Percentiles rank a stretch among this genome's conserved stretches.
These are phyloP conservation scores for Tribolium castaneum DNA, from an alignment of 1,140 invertebrate species.

Conservation along the genomic window DNA sequence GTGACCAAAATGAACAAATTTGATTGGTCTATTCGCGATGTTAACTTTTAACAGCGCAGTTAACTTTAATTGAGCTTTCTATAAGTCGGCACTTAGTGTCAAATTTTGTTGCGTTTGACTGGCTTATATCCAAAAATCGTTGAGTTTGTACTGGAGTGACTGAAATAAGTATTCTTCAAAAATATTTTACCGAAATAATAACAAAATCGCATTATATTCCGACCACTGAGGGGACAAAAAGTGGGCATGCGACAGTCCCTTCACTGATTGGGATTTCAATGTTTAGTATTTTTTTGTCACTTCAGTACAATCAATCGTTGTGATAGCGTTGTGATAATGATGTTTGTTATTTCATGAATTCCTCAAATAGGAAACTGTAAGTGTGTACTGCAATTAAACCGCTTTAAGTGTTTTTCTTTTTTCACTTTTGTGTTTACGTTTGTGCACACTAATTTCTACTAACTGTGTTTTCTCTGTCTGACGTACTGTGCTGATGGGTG, in stretches of 20 bases:
- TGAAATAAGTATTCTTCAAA: too few relatives aligned
- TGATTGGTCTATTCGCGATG: too few relatives aligned
- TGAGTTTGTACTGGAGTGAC: slow-evolving; percentile 4
- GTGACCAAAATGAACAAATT: too few relatives aligned
- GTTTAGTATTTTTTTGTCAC: background rate
- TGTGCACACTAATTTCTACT: slow-evolving; percentile 46
- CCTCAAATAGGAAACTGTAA: slow-evolving; percentile 77
- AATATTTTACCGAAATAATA: too few relatives aligned
- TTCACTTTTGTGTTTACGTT: slow-evolving; percentile 44
- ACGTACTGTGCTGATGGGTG: background rate
- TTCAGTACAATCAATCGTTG: background rate
- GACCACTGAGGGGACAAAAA: too few relatives aligned
- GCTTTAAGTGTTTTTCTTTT: slow-evolving; percentile 41
- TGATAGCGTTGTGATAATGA: slow-evolving; percentile 19
- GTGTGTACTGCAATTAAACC: slow-evolving; percentile 60
- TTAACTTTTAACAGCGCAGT: too few relatives aligned
- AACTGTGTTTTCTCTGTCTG: slow-evolving; percentile 25
- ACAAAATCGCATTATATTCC: too few relatives aligned
- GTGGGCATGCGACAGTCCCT: background rate
- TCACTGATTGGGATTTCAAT: background rate
- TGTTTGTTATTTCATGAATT: slow-evolving; percentile 50
- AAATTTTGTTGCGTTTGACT: too few relatives aligned
- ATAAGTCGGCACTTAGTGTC: too few relatives aligned
- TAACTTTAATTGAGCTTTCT: too few relatives aligned
- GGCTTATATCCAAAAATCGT: background rate